These are phyloP conservation scores for Rachycentron canadum DNA, from an alignment of 2,797 vertebrate genomes.

Conservation along the genomic window DNA sequence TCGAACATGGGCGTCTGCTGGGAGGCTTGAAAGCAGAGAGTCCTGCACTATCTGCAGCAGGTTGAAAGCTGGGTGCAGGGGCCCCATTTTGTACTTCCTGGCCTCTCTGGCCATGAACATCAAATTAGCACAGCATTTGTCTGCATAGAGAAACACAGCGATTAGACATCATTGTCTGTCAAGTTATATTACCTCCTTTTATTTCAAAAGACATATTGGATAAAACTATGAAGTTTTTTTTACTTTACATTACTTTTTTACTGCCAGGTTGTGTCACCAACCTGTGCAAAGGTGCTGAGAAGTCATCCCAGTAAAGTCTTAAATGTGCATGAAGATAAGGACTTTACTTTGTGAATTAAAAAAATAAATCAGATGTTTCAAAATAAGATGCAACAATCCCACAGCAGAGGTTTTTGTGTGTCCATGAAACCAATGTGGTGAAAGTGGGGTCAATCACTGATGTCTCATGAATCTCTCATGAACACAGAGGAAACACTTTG, in stretches of 20 bases:
- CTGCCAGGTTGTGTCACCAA: not conserved
- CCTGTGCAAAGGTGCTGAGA: too few relatives aligned
- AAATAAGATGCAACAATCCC: not conserved
- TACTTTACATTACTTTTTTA: not conserved
- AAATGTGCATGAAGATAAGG: too few relatives aligned
- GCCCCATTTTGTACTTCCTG: constrained; percentile 84
- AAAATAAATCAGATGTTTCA: too few relatives aligned
- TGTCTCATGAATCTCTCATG: too few relatives aligned
- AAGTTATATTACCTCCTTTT: not conserved
- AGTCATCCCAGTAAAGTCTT: too few relatives aligned
- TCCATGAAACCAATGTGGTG: too few relatives aligned
- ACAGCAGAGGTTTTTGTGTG: not conserved
- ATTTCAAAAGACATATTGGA: not conserved
- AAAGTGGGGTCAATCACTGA: not conserved
- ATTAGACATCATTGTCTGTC: not conserved
- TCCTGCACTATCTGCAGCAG: constrained; percentile 81
- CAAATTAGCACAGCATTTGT: constrained; percentile 81
- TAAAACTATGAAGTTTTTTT: not conserved
- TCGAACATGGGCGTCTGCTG: constrained; percentile 86
- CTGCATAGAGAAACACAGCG: constrained; percentile 51
- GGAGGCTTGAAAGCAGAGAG: constrained; percentile 79
- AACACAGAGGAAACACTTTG: too few relatives aligned
- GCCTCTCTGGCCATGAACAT: constrained; percentile 81
- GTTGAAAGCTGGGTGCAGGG: constrained; percentile 89
- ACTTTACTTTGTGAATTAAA: too few relatives aligned